These are phyloP conservation scores for Heteractis magnifica DNA, from an alignment of 92 coral and sea anemone species.

Conservation along the genomic window DNA sequence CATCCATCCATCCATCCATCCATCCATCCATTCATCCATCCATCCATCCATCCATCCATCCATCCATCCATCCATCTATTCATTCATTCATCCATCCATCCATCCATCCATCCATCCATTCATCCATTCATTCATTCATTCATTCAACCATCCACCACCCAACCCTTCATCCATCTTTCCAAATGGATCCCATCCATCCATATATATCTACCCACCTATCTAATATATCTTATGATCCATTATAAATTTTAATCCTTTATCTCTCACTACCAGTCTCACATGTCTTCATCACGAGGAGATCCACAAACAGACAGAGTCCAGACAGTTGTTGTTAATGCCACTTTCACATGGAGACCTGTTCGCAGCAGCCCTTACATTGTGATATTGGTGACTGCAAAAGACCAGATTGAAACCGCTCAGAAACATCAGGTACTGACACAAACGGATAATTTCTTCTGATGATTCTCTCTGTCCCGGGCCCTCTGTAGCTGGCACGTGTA, in stretches of 20 bases:
- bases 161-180: background rate
- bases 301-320: constrained; percentile 39
- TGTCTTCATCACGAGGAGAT: constrained; percentile 46
- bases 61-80: background rate
- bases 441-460: too few relatives aligned
- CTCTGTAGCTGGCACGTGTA: too few relatives aligned
- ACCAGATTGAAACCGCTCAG: constrained; percentile 16
- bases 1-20: background rate
- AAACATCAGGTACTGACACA: constrained; percentile 15
- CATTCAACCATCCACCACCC: background rate
- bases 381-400: constrained; percentile 39
- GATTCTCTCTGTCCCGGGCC: too few relatives aligned
- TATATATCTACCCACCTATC: background rate
- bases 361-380: constrained; percentile 32
- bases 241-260: too few relatives aligned
- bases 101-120: background rate
- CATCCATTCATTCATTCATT: background rate
- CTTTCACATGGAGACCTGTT: constrained; percentile 51
- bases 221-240: too few relatives aligned
- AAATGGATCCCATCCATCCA: background rate
- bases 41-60: background rate
- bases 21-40: background rate
- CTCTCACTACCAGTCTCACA: constrained; percentile 14
- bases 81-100: background rate
- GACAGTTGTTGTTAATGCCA: constrained; percentile 32